Percentiles rank a stretch among this genome's conserved stretches.
Conservation (phyloP, 2,797 vertebrate genomes). For the Moxostoma hubbsi region DNA sequence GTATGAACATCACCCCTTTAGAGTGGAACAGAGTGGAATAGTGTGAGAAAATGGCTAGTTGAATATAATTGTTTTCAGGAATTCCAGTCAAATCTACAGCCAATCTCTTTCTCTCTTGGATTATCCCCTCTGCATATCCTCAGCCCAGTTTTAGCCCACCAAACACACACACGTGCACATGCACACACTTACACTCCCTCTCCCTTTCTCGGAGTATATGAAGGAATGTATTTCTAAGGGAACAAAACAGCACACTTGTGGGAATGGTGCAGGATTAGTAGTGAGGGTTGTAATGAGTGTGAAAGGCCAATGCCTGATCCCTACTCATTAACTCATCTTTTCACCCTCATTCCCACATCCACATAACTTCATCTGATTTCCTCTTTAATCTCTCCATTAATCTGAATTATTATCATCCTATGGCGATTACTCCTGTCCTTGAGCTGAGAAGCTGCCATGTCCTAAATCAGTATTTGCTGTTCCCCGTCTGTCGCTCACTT, state of each 20-base stretch:
- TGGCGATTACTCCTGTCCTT: constrained; percentile 20
- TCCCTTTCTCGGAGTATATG: constrained; percentile 84
- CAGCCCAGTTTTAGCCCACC: constrained; percentile 36
- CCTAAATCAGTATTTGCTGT: constrained; percentile 29
- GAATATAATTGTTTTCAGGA: constrained; percentile 86
- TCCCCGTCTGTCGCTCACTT: too few species aligned
- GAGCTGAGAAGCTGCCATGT: constrained; percentile 15
- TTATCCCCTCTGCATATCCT: constrained; percentile 1
- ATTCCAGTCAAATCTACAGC: constrained; percentile 57
- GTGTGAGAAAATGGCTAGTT: constrained; percentile 74
- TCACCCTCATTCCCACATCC: constrained; percentile 56
- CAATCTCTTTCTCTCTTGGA: background rate
- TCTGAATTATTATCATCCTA: constrained; percentile 52
- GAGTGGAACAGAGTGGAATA: constrained; percentile 80
- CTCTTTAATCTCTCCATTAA: constrained; percentile 60
- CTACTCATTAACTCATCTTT: constrained; percentile 63
- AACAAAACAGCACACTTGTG: constrained; percentile 83
- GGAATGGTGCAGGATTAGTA: constrained; percentile 84
- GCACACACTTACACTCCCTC: constrained; percentile 7
- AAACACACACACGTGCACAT: constrained; percentile 16
- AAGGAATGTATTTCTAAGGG: constrained; percentile 79
- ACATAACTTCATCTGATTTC: constrained; percentile 41
- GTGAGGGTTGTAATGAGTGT: constrained; percentile 84
- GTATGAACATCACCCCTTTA: constrained; percentile 72
- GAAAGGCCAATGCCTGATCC: constrained; percentile 69